These are phyloP conservation scores for Eupithecia insigniata DNA, from an alignment of 2,888 invertebrate species.

Conservation along the genomic window DNA sequence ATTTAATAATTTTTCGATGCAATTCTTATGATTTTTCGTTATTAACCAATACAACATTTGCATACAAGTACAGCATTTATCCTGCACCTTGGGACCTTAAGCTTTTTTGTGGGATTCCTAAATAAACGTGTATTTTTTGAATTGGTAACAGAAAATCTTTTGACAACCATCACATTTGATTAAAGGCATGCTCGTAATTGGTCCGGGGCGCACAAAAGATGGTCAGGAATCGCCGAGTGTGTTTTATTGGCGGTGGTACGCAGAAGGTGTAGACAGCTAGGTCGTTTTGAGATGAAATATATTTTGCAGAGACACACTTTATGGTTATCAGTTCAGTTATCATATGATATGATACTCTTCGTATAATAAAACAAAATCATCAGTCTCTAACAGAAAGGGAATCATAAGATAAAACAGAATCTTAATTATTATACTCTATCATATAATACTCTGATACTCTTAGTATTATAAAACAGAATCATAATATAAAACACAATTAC, in stretches of 20 bases:
- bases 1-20: too few species aligned
- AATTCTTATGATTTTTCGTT: neutral
- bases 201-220: conserved; percentile 35
- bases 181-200: conserved; percentile 36
- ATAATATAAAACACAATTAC: too few species aligned
- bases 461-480: too few species aligned
- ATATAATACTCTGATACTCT: too few species aligned
- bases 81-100: neutral
- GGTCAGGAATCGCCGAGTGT: conserved; percentile 37
- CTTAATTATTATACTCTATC: too few species aligned
- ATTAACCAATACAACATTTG: neutral
- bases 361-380: neutral
- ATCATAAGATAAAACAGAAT: too few species aligned
- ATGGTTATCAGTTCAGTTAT: neutral
- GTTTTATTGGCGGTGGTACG: conserved; percentile 31
- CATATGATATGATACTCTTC: too few species aligned
- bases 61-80: neutral
- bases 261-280: neutral
- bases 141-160: too few species aligned
- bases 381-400: too few species aligned
- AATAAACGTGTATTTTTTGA: conserved; percentile 19
- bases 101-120: conserved; percentile 25
- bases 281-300: neutral
- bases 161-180: too few species aligned
- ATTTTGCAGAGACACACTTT: neutral